A percentile compares a stretch with the other conserved stretches of the same genome.
Evolutionary conservation across 2,113 vertebrate species (phyloP).

Genomic region (Paradisaea rubra): DNA sequence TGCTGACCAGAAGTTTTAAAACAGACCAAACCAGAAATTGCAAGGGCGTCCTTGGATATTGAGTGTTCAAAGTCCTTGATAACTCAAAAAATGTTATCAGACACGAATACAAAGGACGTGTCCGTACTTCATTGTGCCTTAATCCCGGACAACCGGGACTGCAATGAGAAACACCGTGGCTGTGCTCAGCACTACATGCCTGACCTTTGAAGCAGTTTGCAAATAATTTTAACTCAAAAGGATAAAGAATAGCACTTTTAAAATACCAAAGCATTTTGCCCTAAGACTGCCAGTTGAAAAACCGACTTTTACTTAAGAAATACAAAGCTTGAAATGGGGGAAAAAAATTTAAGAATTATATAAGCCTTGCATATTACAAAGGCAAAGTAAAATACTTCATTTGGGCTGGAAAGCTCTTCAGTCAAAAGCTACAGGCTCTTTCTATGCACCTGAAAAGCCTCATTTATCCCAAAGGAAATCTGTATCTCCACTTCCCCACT

Average conservation of each 20-base stretch:
- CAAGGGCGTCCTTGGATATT: not conserved
- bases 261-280: not conserved
- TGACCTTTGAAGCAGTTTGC: not conserved
- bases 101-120: not conserved
- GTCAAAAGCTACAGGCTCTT: not conserved
- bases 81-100: not conserved
- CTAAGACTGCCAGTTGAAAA: not conserved
- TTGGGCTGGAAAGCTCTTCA: not conserved
- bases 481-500: not conserved
- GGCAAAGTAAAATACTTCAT: not conserved
- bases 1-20: not conserved
- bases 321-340: not conserved
- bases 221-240: not conserved
- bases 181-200: not conserved
- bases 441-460: not conserved
- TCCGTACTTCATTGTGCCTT: not conserved
- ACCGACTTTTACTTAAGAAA: not conserved
- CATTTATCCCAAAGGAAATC: not conserved
- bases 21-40: not conserved
- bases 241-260: not conserved
- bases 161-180: not conserved
- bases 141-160: not conserved
- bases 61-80: not conserved
- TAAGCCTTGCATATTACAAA: not conserved
- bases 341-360: not conserved